Conservation (phyloP, 2,888 invertebrate species). For the Patella pellucida region DNA sequence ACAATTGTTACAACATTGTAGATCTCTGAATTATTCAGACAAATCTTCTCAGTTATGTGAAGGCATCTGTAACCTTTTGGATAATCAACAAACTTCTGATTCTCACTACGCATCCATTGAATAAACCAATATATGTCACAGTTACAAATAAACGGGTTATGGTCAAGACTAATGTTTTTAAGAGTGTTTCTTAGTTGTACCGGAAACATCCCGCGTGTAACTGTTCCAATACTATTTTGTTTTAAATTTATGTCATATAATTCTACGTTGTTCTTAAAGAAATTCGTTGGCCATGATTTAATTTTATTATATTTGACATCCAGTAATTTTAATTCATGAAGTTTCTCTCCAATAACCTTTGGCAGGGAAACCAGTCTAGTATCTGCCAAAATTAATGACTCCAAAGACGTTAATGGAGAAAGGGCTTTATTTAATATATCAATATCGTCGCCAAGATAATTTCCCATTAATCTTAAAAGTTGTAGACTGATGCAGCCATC, state of each 20-base stretch:
- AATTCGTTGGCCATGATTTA: background rate
- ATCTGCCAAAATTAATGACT: background rate
- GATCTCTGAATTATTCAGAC: background rate
- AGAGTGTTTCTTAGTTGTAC: conserved; percentile 10
- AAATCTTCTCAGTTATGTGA: background rate
- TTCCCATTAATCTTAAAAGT: background rate
- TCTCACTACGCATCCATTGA: conserved; percentile 26
- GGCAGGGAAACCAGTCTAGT: background rate
- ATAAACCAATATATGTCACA: conserved; percentile 71
- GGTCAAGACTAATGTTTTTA: conserved; percentile 73
- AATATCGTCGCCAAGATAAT: background rate
- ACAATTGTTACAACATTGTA: background rate
- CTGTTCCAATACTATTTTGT: background rate
- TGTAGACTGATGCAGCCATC: background rate
- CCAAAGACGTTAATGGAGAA: background rate
- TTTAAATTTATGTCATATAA: background rate
- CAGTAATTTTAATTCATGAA: background rate
- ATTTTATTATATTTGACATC: background rate
- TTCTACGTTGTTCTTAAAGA: background rate
- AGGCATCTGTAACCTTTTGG: background rate
- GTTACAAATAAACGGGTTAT: conserved; percentile 77
- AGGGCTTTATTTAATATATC: background rate
- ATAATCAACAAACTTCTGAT: conserved; percentile 1
- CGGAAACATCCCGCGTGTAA: background rate
- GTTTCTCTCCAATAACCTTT: background rate